Base-by-base conservation (phyloP, 2,888 invertebrate genomes). In the Athetis lepigone region DNA sequence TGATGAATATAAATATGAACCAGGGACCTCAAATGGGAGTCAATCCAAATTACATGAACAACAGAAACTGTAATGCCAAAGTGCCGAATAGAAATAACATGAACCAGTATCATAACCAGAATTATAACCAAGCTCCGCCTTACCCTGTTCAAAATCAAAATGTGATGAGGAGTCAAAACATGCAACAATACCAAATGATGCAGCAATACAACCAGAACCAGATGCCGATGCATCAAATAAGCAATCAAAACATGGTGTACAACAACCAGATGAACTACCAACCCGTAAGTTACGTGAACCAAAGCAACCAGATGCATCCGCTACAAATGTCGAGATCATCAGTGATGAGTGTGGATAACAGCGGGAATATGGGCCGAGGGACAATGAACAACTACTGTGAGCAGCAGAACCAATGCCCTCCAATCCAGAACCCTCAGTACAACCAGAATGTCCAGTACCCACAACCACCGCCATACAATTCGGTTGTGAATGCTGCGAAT, bases 311-410 rank as follows among this genome's bases (percentile, higher is more conserved):
- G 63, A 90, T 92, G 83, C 90, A 94, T 79, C 90, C 88, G 1
- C 77, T 92, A 79, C 94, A 94, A 82, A 90, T 94, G 90, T 95
- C 94, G 0, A 88, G 94, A 62, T 94, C 94, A 2, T 95, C 95
- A 0, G 83, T 92, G 50, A 95, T 95, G 95, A 95, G 95, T 60
- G 94, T 94, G 0, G 94, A 95, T 62, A 94, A 91, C 74, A 94
- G 92, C 60, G 92, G 91, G 0, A 93, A 91, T 60, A 92, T 93
- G 90, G 89, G 85, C 64, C 83, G 94, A 63, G 93, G 93, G 1
- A 85, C 86, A 0, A 88, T 94, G 85, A 92, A 90, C 65, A 91
- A 87, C 64, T 94, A 91, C 58, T 92, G 92, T 46, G 94, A 93
- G 49, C 91, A 90, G 42, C 88, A 87, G 47, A 90, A 82, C 57